Percentiles rank a stretch among this genome's conserved stretches.
These are phyloP conservation scores for Fabriciana adippe DNA, from an alignment of 2,888 invertebrate genomes.

Conservation along the genomic window DNA sequence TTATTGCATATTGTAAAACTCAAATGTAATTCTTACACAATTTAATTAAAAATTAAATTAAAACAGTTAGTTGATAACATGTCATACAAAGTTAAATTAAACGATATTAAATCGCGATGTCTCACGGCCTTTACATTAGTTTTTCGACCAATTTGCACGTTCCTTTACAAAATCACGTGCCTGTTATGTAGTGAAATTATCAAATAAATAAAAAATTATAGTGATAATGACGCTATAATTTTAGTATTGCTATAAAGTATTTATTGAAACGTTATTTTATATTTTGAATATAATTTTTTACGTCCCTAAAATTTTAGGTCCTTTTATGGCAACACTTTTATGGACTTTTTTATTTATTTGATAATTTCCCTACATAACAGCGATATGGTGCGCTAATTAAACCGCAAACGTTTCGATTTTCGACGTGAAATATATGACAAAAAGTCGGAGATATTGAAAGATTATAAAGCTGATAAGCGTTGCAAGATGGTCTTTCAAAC, in stretches of 20 bases:
- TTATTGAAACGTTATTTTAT: constrained; percentile 17
- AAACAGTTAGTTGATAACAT: too few relatives aligned
- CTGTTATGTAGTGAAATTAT: too few relatives aligned
- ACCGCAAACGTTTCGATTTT: constrained; percentile 19
- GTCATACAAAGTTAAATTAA: constrained; percentile 1
- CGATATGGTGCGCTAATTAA: constrained; percentile 8
- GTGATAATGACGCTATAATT: constrained; percentile 11
- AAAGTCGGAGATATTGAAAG: constrained; percentile 22
- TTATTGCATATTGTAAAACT: too few relatives aligned
- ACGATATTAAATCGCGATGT: constrained; percentile 11
- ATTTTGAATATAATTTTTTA: constrained; percentile 13
- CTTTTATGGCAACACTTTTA: constrained; percentile 7
- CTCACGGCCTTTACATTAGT: constrained; percentile 7
- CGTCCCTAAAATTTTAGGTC: constrained; percentile 4
- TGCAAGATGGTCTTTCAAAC: constrained; percentile 22
- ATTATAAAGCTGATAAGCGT: constrained; percentile 23
- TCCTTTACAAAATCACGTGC: constrained; percentile 21
- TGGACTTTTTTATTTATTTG: constrained; percentile 13
- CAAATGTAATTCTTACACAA: too few relatives aligned
- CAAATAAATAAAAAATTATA: too few relatives aligned
- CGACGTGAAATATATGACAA: constrained; percentile 26
- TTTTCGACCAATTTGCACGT: constrained; percentile 13
- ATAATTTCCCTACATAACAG: constrained; percentile 11
- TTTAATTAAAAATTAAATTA: too few relatives aligned
- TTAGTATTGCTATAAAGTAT: constrained; percentile 11